Evolutionary conservation across 1,140 invertebrate species (phyloP), one percentile per base, ranked within the genome.

Genomic region (Leptinotarsa texana): DNA sequence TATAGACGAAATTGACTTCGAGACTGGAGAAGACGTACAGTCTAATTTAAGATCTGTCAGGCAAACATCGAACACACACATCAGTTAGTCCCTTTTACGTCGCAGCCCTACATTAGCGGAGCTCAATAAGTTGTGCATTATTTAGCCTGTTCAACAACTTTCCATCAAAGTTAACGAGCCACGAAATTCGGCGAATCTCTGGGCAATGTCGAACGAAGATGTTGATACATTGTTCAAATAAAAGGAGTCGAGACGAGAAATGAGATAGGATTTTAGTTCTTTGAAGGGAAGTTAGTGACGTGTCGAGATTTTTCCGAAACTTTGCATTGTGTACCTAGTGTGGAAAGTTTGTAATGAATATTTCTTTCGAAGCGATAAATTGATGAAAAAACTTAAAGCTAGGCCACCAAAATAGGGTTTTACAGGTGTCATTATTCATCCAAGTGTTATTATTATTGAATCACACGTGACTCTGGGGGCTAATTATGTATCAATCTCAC

Each of bases 31-130:
- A 15, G 51, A 57, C 17, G n/a, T 57, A 57, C 51, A n/a, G 13
- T 57, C 51, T 57, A 57, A 57, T 57, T 57, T 57, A 57, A 57
- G 51, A 57, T 57, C 51, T 57, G 51, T 57, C 51, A 18, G 51
- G 51, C n/a, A 57, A 57, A 57, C 51, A 57, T 17, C 15, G 51
- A 57, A 57, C 13, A 57, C 51, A 17, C 51, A 57, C 51, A 57
- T 57, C 51, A 57, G 51, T 57, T 18, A n/a, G 51, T 3, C 4
- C 51, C 51, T 57, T 57, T 57, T 57, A n/a, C 51, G 51, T 57
- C n/a, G n/a, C 15, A 57, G 17, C 15, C 51, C 51, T 57, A 57
- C 51, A 57, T 57, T 57, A 57, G 51, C n/a, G 51, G 6, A 18
- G 51, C 51, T 18, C 51, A 57, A 18, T 57, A 57, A 57, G n/a